Evolutionary conservation across 2,888 invertebrate genomes (phyloP).

Genomic region (Tenthredo amoena): DNA sequence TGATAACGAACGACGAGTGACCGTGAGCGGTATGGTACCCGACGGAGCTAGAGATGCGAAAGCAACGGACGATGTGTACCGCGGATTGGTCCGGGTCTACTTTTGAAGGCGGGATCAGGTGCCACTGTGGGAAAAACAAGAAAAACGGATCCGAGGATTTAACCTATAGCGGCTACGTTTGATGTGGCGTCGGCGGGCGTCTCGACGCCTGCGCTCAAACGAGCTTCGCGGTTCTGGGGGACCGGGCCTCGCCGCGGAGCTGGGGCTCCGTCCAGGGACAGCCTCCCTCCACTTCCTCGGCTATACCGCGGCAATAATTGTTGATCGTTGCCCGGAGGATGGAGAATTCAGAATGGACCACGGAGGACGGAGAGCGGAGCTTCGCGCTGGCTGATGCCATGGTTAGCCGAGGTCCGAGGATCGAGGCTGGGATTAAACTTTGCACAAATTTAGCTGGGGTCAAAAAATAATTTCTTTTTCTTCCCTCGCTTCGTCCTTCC

Average conservation of each 20-base stretch:
- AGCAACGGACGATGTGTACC: constrained; percentile 61
- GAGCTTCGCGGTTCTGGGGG: constrained; percentile 37
- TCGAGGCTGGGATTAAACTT: constrained; percentile 10
- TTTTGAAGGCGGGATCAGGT: constrained; percentile 78
- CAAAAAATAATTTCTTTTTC: not conserved
- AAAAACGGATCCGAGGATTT: constrained; percentile 76
- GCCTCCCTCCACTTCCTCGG: constrained; percentile 51
- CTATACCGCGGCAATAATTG: constrained; percentile 64
- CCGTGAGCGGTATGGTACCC: constrained; percentile 61
- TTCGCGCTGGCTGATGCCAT: constrained; percentile 48
- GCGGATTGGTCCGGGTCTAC: constrained; percentile 75
- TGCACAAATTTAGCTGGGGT: not conserved
- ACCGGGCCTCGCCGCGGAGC: constrained; percentile 6
- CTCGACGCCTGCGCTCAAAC: constrained; percentile 69
- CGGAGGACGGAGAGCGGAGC: constrained; percentile 68
- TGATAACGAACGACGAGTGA: constrained; percentile 57
- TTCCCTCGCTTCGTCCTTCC: not conserved
- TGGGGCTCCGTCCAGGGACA: constrained; percentile 49
- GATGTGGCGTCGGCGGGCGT: constrained; percentile 70
- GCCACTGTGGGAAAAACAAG: constrained; percentile 76
- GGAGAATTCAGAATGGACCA: constrained; percentile 64
- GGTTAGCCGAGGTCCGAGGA: constrained; percentile 21
- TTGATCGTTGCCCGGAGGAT: constrained; percentile 70
- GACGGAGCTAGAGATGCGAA: constrained; percentile 63
- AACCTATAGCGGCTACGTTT: constrained; percentile 78